Base-by-base conservation (phyloP, 1,140 invertebrate species). In the Neoseiulus cucumeris region DNA sequence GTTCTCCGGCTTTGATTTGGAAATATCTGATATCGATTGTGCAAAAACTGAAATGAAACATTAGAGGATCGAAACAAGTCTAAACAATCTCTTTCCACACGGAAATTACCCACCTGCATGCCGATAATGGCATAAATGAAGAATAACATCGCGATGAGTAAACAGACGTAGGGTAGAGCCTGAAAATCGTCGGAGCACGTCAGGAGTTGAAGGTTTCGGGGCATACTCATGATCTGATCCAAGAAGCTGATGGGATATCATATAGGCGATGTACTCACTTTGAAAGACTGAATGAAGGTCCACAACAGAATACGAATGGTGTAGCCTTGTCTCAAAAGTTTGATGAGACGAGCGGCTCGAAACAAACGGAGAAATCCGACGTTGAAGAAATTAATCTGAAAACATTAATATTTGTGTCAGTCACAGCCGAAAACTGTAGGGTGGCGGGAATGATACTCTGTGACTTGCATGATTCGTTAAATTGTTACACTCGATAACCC, bases 101-200 rank as follows among this genome's bases (percentile, higher is more conserved):
- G n/a, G n/a, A n/a, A n/a, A n/a, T n/a, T n/a, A 39, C 79, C 78
- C 83, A 94, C 94, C 88, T 99, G 96, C 96, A 99, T 99, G 74
- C 96, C 96, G 73, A 99, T 98, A 75, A 99, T 99, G 73, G 96
- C 95, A 75, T 97, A 99, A 79, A 99, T 99, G 82, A 99, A 99
- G 81, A 99, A 99, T 74, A 99, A 82, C 94, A 99, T 99, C 66
- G 92, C 92, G 75, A 99, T 98, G 73, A 99, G 86, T 75, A 99
- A 85, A 83, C 96, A 99, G 77, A 99, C 96, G 80, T 99, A 99
- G 72, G 96, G 96, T 80, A 99, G 82, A 74, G 95, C 95, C 84
- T 87, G 76, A 68, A 75, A 76, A 29, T 9, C 17, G 22, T 18
- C 4, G 22, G 25, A 25, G 1, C 5, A n/a, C n/a, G n/a, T n/a